Evolutionary conservation across 1,140 invertebrate species (phyloP).

Genomic region (Cotesia glomerata): DNA sequence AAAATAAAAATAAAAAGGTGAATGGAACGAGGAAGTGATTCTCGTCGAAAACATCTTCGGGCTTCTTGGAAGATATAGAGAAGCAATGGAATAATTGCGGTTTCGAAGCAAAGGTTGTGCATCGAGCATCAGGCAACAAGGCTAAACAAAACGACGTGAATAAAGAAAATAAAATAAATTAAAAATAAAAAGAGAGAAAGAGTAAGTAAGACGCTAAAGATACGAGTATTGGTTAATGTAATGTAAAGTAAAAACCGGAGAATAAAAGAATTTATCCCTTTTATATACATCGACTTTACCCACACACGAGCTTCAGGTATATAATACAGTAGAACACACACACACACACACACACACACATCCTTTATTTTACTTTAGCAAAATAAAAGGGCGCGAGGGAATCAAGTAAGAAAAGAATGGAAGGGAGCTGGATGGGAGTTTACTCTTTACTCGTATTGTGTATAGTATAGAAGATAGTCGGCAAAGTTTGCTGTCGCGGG

Average conservation of each 20-base stretch:
- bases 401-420: slow-evolving; percentile 27
- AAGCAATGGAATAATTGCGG: slow-evolving; percentile 17
- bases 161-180: neutral
- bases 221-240: too few species aligned
- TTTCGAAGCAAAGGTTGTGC: neutral
- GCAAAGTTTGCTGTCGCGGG: slow-evolving; percentile 36
- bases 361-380: too few species aligned
- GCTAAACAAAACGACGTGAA: slow-evolving; percentile 34
- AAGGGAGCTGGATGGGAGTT: slow-evolving; percentile 37
- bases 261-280: neutral
- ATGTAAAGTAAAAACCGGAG: too few species aligned
- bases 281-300: neutral
- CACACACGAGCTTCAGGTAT: too few species aligned
- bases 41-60: slow-evolving; percentile 1
- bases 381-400: neutral
- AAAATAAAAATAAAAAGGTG: neutral
- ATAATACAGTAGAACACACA: too few species aligned
- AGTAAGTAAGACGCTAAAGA: neutral
- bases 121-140: neutral
- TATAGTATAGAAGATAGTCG: slow-evolving; percentile 11
- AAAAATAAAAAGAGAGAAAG: neutral
- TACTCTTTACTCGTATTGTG: slow-evolving; percentile 14
- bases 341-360: too few species aligned
- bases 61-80: slow-evolving; percentile 9
- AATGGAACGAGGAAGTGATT: slow-evolving; percentile 20